These are phyloP conservation scores for Zelostemma sp. DNA, from an alignment of 1,140 invertebrate genomes.

Conservation along the genomic window DNA sequence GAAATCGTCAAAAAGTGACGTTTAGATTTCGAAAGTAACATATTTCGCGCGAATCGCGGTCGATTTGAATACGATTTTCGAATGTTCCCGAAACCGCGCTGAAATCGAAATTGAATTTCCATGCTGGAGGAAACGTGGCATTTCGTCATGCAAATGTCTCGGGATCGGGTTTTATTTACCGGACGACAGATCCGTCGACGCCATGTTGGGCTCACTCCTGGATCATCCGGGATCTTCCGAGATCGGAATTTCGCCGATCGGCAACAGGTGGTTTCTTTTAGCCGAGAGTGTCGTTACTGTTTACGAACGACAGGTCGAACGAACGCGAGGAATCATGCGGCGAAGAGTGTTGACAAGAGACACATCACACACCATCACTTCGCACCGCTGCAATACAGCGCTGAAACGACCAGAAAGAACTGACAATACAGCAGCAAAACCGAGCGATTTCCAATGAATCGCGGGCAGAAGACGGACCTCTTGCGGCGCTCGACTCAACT, in stretches of 20 bases:
- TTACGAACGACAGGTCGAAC: background rate
- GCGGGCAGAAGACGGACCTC: conserved; percentile 34
- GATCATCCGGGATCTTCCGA: conserved; percentile 54
- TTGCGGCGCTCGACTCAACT: conserved; percentile 40
- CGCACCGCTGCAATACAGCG: conserved; percentile 56
- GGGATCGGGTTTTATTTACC: conserved; percentile 64
- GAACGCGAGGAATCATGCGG: conserved; percentile 15
- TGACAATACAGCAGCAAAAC: too few species aligned
- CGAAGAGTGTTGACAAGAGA: background rate
- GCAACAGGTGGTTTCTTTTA: conserved; percentile 6
- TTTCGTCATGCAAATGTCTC: background rate
- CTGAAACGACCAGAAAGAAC: conserved; percentile 45
- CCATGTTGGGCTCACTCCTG: conserved; percentile 66
- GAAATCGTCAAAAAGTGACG: too few species aligned
- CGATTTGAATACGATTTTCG: too few species aligned
- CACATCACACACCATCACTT: conserved; percentile 27
- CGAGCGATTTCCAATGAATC: conserved; percentile 23
- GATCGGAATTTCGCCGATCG: conserved; percentile 24
- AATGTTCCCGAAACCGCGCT: too few species aligned
- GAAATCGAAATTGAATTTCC: too few species aligned
- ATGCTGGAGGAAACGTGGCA: too few species aligned
- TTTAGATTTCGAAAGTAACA: too few species aligned
- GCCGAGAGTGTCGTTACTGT: background rate
- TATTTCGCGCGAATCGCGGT: too few species aligned
- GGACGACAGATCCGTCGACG: conserved; percentile 69